A percentile compares a stretch with the other conserved stretches of the same genome.
Conservation (phyloP, 1,140 invertebrate genomes). For the Aphaenogaster rudis region DNA sequence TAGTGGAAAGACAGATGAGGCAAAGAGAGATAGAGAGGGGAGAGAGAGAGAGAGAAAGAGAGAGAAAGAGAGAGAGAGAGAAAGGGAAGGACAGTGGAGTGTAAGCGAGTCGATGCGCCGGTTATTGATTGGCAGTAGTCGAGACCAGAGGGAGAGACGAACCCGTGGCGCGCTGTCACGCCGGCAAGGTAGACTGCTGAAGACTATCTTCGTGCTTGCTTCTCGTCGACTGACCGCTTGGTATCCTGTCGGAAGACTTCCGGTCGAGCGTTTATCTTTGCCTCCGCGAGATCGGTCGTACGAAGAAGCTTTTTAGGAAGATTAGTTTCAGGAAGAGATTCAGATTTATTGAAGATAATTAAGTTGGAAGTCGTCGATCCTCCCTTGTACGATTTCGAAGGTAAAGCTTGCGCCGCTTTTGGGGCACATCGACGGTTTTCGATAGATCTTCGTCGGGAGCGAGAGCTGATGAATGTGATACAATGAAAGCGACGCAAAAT, state of each 20-base stretch:
- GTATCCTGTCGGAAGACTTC: slow-evolving; percentile 42
- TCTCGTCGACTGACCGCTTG: slow-evolving; percentile 41
- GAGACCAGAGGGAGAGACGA: slow-evolving; percentile 73
- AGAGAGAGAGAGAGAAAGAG: slow-evolving; percentile 24
- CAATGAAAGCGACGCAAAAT: not conserved
- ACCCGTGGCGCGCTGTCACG: slow-evolving; percentile 70
- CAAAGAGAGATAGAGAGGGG: slow-evolving; percentile 22
- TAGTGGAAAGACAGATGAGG: slow-evolving; percentile 29
- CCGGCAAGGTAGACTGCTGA: slow-evolving; percentile 56
- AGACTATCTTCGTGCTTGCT: slow-evolving; percentile 34
- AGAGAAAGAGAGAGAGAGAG: slow-evolving; percentile 49
- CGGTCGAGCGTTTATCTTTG: not conserved
- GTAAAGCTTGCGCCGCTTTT: not conserved
- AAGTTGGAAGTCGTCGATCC: not conserved
- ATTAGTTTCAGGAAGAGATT: slow-evolving; percentile 40
- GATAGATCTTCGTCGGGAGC: not conserved
- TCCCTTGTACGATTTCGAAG: not conserved
- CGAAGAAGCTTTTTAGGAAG: slow-evolving; percentile 6
- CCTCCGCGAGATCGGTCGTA: not conserved
- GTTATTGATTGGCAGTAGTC: slow-evolving; percentile 83
- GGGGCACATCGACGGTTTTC: not conserved
- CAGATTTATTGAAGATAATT: not conserved
- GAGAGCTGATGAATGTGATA: not conserved
- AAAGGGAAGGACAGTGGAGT: slow-evolving; percentile 55
- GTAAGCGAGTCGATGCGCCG: slow-evolving; percentile 76